Base-by-base conservation (phyloP, 2,888 invertebrate species). In the Trichacis sp. region DNA sequence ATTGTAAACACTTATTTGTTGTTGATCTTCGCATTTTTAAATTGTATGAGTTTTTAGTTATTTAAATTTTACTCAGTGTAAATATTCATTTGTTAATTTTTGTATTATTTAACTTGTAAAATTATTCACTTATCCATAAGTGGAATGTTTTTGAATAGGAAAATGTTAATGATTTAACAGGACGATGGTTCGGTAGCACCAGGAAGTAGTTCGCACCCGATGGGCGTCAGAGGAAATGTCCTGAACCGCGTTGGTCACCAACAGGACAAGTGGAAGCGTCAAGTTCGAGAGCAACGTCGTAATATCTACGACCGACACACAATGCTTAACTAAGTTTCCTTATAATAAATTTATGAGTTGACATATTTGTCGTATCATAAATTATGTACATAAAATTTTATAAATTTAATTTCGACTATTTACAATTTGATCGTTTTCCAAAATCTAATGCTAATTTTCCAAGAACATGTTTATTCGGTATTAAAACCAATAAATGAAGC, bases 221-320 rank as follows among this genome's bases (percentile, higher is more conserved):
- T 94, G 88, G 92, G 92, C 24, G 89, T 91, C 1, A 88, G 94
- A 33, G 91, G 91, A 11, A 87, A 87, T 76, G 96, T 97, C 1
- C 88, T 98, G 18, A 97, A 97, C 86, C 89, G 97, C 64, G 97
- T 98, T 42, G 96, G 96, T 0, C 95, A 96, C 79, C 97, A 98
- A 80, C 97, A 97, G 85, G 95, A 96, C 85, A 96, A 96, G 81
- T 98, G 98, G 98, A 98, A 98, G 85, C 89, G 92, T 38, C 96
- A 97, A 85, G 98, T 99, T 3, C 92, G 96, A 71, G 96, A 97
- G 82, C 97, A 97, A 81, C 88, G 99, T 51, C 90, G 93, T 73
- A 97, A 97, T 85, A 98, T 99, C 78, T 98, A 98, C 84, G 97
- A 98, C 84, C 89, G 95, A 64, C 98, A 98, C 85, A 97, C 97